These are phyloP conservation scores for Brotula barbata DNA, from an alignment of 2,797 vertebrate genomes.

Conservation along the genomic window DNA sequence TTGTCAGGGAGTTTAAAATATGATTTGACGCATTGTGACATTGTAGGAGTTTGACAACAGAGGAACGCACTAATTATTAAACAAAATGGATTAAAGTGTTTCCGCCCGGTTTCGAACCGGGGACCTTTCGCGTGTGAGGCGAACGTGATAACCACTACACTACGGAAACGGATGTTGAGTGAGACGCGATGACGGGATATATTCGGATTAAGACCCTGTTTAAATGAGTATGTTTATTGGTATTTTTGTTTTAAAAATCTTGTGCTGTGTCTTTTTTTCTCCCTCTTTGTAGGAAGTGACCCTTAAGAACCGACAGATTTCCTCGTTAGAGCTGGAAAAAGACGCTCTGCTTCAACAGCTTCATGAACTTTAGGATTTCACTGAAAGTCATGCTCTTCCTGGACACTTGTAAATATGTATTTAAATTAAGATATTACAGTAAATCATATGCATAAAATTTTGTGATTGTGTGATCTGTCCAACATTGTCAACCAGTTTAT, in stretches of 20 bases:
- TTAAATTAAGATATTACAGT: constrained; percentile 55
- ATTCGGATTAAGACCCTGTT: too few relatives aligned
- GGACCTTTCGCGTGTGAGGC: not conserved
- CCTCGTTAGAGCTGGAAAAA: constrained; percentile 72
- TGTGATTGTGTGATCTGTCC: constrained; percentile 7
- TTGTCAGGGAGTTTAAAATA: too few relatives aligned
- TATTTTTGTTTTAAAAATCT: too few relatives aligned
- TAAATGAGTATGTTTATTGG: too few relatives aligned
- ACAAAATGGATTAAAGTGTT: not conserved
- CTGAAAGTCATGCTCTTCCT: constrained; percentile 1
- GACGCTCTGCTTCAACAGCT: constrained; percentile 65
- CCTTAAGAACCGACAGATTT: constrained; percentile 74
- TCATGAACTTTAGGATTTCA: constrained; percentile 47
- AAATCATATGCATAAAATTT: constrained; percentile 1
- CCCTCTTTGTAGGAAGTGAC: constrained; percentile 68
- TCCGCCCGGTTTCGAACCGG: not conserved
- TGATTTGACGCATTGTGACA: too few relatives aligned
- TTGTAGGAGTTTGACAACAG: too few relatives aligned
- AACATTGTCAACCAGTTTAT: not conserved
- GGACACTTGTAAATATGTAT: constrained; percentile 69
- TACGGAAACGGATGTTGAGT: not conserved
- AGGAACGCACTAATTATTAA: too few relatives aligned
- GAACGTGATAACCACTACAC: constrained; percentile 2
- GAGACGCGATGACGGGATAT: too few relatives aligned
- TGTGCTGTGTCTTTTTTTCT: not conserved